Conservation (phyloP, 2,888 invertebrate genomes). For the Lordiphosa andalusiaca region DNA sequence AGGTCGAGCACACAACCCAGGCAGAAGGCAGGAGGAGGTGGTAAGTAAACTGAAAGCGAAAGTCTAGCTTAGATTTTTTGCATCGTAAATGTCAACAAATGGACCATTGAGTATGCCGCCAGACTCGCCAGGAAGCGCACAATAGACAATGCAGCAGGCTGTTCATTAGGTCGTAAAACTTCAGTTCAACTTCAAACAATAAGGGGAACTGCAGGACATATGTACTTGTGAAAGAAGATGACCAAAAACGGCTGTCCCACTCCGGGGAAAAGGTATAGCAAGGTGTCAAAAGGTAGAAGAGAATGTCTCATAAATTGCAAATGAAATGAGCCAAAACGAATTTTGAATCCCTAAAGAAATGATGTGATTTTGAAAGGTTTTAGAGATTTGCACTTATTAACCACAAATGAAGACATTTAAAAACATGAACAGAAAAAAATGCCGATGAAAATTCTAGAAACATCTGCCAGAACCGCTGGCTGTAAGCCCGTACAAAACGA, state of each 20-base stretch:
- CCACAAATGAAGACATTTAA: constrained; percentile 53
- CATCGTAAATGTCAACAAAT: constrained; percentile 67
- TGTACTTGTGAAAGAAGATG: constrained; percentile 16
- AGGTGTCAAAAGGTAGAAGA: constrained; percentile 16
- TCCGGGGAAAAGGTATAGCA: not conserved
- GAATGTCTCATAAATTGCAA: constrained; percentile 75
- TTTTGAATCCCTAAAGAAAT: constrained; percentile 29
- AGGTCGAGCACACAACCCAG: constrained; percentile 33
- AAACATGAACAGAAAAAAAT: constrained; percentile 9
- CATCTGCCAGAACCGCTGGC: constrained; percentile 14
- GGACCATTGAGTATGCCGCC: constrained; percentile 13
- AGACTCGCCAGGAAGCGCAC: constrained; percentile 18
- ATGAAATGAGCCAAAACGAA: constrained; percentile 78
- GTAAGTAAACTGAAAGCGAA: constrained; percentile 35
- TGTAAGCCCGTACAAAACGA: not conserved
- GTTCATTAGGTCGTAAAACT: constrained; percentile 68
- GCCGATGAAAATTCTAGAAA: constrained; percentile 14
- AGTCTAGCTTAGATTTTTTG: constrained; percentile 56
- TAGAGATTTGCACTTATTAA: constrained; percentile 58
- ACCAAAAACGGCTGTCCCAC: constrained; percentile 34
- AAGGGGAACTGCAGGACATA: constrained; percentile 13
- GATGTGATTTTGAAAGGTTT: constrained; percentile 18
- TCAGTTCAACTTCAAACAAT: constrained; percentile 19
- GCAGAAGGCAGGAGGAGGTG: constrained; percentile 4
- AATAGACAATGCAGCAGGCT: constrained; percentile 50